Percentiles rank a stretch among this genome's conserved stretches.
These are phyloP conservation scores for Pogonocichla stellata DNA, from an alignment of 2,113 vertebrate genomes.

Conservation along the genomic window DNA sequence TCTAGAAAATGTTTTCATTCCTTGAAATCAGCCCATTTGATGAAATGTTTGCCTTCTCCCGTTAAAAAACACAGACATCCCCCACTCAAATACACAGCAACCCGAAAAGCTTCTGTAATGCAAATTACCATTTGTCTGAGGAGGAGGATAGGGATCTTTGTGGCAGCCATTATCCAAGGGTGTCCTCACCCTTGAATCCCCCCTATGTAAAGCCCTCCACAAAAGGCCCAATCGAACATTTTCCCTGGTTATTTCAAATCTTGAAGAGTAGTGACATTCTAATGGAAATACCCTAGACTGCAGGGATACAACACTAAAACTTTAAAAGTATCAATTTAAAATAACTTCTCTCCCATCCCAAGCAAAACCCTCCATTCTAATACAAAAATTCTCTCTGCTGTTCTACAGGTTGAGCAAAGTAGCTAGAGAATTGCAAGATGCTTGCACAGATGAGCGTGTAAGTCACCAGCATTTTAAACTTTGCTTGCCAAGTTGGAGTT, in stretches of 20 bases:
- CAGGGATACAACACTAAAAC: background rate
- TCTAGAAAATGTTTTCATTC: background rate
- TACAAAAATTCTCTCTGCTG: background rate
- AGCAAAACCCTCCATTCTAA: fast-evolving
- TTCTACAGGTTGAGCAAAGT: background rate
- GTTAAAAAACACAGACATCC: background rate
- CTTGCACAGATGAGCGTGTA: background rate
- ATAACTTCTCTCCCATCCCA: background rate
- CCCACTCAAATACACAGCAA: background rate
- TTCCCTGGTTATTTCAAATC: background rate
- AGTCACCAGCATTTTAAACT: background rate
- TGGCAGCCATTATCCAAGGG: background rate
- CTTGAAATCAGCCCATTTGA: background rate
- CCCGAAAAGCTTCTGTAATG: background rate
- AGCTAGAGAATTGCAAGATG: background rate
- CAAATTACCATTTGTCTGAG: constrained; percentile 16
- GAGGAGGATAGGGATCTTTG: background rate
- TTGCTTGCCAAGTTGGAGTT: background rate
- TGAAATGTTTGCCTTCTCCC: background rate
- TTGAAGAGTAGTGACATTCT: background rate
- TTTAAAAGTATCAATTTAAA: background rate
- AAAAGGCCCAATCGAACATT: background rate
- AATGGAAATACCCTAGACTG: background rate
- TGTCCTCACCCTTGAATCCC: background rate
- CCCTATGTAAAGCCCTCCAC: background rate